Evolutionary conservation across 2,113 vertebrate species (phyloP), one percentile per base, ranked within the genome.

Genomic region (Candoia aspera): DNA sequence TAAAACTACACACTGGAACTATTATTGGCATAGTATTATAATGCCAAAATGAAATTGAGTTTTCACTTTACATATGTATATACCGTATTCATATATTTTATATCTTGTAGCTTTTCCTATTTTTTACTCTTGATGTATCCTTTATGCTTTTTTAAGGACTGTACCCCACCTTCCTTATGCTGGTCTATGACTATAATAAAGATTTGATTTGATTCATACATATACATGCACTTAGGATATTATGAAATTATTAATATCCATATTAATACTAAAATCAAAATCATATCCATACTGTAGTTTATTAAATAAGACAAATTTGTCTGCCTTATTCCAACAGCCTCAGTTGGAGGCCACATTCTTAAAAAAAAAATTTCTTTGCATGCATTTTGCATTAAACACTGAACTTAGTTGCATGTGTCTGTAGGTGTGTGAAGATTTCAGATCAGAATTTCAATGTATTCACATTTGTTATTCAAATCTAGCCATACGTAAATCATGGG

Each of bases 21-120:
- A 58, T 12, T 90, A 4, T 93, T 87, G n/a, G 83, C 49, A 49
- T 90, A 83, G 53, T 90, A 24, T 83, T 83, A 55, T 88, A 15
- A 88, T 90, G 21, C 88, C 89, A 29, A 90, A 88, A 6, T 1
- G 0, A 19, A 89, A 86, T 91, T 29, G 53, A n/a, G 0, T 90
- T 86, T 90, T 55, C 11, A 53, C 79, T 23, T 29, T 37, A 42
- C 33, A n/a, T 90, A 21, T 64, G 15, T 26, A 37, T 24, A n/a
- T n/a, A n/a, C n/a, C n/a, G 6, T 26, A 15, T 59, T 12, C n/a
- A 87, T 24, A 37, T 24, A 60, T 58, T 33, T 87, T 26, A 29
- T 54, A 15, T 19, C n/a, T 58, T 37, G 5, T 58, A 24, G 55
- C 33, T 87, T 29, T 60, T 84, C 23, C 42, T 8, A 21, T 79